Evolutionary conservation across 2,113 vertebrate genomes (phyloP).

Genomic region (Myotis yumanensis): DNA sequence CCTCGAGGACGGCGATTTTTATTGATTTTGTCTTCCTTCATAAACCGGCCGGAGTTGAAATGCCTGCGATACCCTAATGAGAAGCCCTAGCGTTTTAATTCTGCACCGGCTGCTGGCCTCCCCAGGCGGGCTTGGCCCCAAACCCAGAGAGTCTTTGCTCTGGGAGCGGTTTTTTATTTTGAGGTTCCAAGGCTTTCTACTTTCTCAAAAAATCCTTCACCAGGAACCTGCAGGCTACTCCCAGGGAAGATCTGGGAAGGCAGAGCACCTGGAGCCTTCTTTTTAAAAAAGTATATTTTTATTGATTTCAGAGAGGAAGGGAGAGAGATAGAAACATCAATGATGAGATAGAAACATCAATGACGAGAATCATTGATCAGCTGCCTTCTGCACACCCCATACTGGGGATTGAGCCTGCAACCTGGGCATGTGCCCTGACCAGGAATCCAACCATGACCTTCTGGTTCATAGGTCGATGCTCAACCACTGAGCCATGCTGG

Average conservation of each 20-base stretch:
- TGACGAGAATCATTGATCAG: no score
- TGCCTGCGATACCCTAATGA: background rate
- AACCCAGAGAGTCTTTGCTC: background rate
- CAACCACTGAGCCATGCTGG: no score
- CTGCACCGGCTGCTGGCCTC: background rate
- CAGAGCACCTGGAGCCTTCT: background rate
- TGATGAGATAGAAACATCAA: no score
- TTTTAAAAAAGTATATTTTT: no score
- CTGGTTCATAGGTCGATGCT: no score
- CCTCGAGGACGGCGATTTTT: slow-evolving; percentile 44
- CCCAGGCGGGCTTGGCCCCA: background rate
- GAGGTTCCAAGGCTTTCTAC: background rate
- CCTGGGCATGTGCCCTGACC: no score
- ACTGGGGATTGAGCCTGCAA: no score
- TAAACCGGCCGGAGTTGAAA: background rate
- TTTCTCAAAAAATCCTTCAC: background rate
- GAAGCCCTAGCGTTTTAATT: background rate
- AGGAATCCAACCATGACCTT: no score
- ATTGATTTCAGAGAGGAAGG: no score
- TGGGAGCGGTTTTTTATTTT: background rate
- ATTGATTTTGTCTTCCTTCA: slow-evolving; percentile 61
- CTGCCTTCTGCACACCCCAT: no score
- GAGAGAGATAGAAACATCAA: no score
- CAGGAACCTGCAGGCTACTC: background rate
- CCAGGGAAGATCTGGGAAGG: background rate